Conservation (phyloP, 1,140 invertebrate genomes). For the Drosophila mayri region DNA sequence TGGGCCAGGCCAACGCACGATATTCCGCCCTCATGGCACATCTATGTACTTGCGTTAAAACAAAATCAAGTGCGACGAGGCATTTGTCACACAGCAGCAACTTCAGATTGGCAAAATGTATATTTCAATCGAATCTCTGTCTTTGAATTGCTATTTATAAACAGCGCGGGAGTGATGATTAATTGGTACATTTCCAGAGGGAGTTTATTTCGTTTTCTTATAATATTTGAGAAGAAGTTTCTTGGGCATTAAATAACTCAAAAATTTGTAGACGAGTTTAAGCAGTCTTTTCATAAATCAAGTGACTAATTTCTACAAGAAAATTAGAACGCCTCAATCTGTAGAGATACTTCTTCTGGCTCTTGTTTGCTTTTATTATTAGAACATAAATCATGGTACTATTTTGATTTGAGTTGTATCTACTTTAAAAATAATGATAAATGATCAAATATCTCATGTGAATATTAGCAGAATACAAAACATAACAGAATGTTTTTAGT, state of each 20-base stretch:
- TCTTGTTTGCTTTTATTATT: slow-evolving; percentile 5
- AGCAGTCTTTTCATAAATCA: not conserved
- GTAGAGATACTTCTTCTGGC: not conserved
- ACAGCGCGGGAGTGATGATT: slow-evolving; percentile 16
- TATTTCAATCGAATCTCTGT: slow-evolving; percentile 15
- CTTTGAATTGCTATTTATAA: slow-evolving; percentile 27
- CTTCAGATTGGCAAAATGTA: slow-evolving; percentile 20
- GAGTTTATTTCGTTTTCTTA: not conserved
- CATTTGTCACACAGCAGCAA: slow-evolving; percentile 40
- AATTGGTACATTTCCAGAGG: not conserved
- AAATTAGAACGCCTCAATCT: not conserved
- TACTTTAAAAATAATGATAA: not conserved
- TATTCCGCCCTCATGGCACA: slow-evolving; percentile 59
- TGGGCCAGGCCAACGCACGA: slow-evolving; percentile 72
- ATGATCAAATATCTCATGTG: not conserved
- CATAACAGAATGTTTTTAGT: too few relatives aligned
- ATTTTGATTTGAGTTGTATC: not conserved
- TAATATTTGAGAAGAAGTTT: not conserved
- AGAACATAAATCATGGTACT: slow-evolving; percentile 6
- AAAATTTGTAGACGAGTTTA: not conserved
- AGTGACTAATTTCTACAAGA: not conserved
- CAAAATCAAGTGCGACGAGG: slow-evolving; percentile 43
- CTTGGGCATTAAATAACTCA: not conserved
- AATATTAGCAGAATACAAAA: not conserved
- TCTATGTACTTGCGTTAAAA: slow-evolving; percentile 31